A percentile compares a stretch with the other conserved stretches of the same genome.
Conservation (phyloP, 2,888 invertebrate genomes). For the Acanthoscelides obtectus region DNA sequence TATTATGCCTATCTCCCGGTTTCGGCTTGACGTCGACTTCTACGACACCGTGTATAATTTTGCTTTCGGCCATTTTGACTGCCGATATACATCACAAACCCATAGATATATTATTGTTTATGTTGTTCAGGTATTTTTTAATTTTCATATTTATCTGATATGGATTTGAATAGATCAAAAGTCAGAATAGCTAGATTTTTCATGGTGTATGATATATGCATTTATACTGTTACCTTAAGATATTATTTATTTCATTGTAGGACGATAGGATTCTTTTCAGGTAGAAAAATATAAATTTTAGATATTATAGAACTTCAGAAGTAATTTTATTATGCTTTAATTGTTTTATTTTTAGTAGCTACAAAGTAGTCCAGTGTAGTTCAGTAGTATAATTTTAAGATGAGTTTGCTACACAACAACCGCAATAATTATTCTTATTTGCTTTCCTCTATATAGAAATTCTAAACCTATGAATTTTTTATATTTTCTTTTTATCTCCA, state of each 20-base stretch:
- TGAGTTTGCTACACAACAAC: background rate
- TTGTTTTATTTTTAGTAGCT: conserved; percentile 32
- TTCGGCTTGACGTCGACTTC: no score
- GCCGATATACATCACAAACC: conserved; percentile 4
- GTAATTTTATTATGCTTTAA: conserved; percentile 29
- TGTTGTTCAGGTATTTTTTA: conserved; percentile 21
- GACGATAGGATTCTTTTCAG: conserved; percentile 13
- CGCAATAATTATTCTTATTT: background rate
- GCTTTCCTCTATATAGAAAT: background rate
- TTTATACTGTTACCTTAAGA: conserved; percentile 42
- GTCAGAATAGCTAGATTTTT: conserved; percentile 5
- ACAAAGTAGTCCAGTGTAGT: conserved; percentile 28
- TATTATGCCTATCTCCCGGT: no score
- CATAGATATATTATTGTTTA: conserved; percentile 18
- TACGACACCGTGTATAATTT: no score
- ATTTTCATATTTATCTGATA: conserved; percentile 10
- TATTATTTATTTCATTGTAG: conserved; percentile 33
- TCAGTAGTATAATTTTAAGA: background rate
- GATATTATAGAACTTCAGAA: conserved; percentile 1
- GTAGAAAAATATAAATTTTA: conserved; percentile 1
- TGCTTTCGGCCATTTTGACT: background rate
- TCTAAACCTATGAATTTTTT: no score
- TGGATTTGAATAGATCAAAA: background rate
- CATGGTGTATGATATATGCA: conserved; percentile 28
- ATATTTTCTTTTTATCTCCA: background rate